phyloP scores from a whole-genome alignment of 92 coral and sea anemone species.

The Parazoanthus darwini region DNA sequence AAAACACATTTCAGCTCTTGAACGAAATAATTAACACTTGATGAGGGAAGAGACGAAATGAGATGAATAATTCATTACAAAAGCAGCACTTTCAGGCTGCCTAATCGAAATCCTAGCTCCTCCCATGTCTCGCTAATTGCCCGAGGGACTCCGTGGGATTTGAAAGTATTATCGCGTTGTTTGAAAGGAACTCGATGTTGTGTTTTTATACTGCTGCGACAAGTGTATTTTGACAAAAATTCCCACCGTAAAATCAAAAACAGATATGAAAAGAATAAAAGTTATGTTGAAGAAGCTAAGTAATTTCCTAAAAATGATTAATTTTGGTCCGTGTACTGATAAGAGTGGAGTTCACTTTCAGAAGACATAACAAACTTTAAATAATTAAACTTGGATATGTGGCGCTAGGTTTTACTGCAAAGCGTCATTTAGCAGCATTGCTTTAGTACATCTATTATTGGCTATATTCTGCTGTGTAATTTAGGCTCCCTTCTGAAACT shows the following conservation, averaged over 20 bases:
- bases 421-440: neutral
- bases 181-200: slow-evolving; percentile 21
- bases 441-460: neutral
- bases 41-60: slow-evolving; percentile 74
- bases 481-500: neutral
- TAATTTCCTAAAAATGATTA: neutral
- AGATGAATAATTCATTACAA: slow-evolving; percentile 75
- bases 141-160: slow-evolving; percentile 37
- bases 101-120: slow-evolving; percentile 35
- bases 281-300: neutral
- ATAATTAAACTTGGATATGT: slow-evolving; percentile 25
- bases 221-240: slow-evolving; percentile 25
- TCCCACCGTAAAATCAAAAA: slow-evolving; percentile 31
- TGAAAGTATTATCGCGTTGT: slow-evolving; percentile 13
- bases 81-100: slow-evolving; percentile 31
- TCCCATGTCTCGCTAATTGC: slow-evolving; percentile 36
- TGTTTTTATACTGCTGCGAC: slow-evolving; percentile 31
- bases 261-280: slow-evolving; percentile 11
- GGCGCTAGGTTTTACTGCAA: neutral
- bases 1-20: slow-evolving; percentile 47
- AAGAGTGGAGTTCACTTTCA: slow-evolving; percentile 11
- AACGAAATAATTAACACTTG: slow-evolving; percentile 76
- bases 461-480: slow-evolving; percentile 7
- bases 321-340: neutral
- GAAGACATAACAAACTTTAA: slow-evolving; percentile 18